Percentiles rank a stretch among this genome's conserved stretches.
phyloP scores from a whole-genome alignment of 23 tunicate species.

The Ciona savignyi region DNA sequence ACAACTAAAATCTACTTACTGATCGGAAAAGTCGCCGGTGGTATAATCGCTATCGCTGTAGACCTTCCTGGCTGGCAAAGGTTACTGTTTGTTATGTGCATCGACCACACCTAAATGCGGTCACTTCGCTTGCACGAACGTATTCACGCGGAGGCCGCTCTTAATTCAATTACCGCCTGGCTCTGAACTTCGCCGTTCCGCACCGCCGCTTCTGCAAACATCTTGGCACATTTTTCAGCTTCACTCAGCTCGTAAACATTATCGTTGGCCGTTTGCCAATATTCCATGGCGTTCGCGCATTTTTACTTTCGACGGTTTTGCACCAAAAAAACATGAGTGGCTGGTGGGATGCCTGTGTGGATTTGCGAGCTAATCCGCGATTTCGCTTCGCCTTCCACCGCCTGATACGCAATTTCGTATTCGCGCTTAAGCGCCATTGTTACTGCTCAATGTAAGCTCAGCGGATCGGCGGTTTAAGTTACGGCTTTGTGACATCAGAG shows the following conservation, averaged over 20 bases:
- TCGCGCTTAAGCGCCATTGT: neutral
- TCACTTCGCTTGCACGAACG: neutral
- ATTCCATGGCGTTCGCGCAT: too few relatives aligned
- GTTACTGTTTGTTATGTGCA: neutral
- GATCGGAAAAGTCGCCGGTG: too few relatives aligned
- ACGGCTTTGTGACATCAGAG: neutral
- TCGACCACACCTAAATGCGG: neutral
- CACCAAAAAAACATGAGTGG: too few relatives aligned
- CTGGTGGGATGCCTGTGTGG: neutral
- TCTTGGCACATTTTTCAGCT: neutral
- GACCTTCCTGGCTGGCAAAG: neutral
- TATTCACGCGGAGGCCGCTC: neutral
- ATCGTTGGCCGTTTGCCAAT: too few relatives aligned
- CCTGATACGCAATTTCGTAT: neutral
- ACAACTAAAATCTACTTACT: neutral
- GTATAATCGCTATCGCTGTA: neutral
- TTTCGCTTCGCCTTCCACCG: neutral
- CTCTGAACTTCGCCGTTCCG: slow-evolving; percentile 1
- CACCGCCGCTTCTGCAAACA: neutral
- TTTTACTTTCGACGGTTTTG: too few relatives aligned
- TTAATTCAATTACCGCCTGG: neutral
- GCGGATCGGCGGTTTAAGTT: neutral
- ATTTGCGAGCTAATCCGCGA: neutral
- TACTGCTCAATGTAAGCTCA: neutral
- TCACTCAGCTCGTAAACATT: neutral